Evolutionary conservation across 2,888 invertebrate genomes (phyloP).

Genomic region (Drosophila mercatorum): DNA sequence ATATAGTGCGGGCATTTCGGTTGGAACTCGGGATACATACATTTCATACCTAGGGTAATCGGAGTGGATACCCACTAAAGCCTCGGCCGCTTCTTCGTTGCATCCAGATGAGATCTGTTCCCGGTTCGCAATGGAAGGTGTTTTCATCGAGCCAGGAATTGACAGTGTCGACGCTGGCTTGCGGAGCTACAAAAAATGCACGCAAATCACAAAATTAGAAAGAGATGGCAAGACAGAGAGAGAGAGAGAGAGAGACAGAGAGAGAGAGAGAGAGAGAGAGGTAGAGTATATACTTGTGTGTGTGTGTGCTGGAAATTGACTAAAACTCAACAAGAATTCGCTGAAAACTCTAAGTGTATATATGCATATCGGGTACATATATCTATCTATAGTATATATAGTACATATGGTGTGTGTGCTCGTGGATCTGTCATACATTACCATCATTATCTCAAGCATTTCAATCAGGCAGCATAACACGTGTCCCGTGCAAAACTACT

Average conservation of each 20-base stretch:
- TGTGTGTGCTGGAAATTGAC: background rate
- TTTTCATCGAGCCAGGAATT: constrained; percentile 97
- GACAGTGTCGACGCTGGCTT: constrained; percentile 99
- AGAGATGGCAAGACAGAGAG: background rate
- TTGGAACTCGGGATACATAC: constrained; percentile 78
- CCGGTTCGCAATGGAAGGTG: constrained; percentile 86
- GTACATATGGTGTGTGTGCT: constrained; percentile 8
- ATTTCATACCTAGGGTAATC: constrained; percentile 90
- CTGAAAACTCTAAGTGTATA: constrained; percentile 13
- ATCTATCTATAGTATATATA: constrained; percentile 2
- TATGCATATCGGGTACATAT: background rate
- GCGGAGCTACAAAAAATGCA: constrained; percentile 89
- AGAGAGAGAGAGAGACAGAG: background rate
- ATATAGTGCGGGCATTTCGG: constrained; percentile 10
- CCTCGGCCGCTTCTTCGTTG: constrained; percentile 94
- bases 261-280: background rate
- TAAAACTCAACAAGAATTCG: background rate
- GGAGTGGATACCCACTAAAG: constrained; percentile 94
- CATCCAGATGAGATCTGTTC: constrained; percentile 87
- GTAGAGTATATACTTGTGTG: background rate
- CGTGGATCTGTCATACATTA: constrained; percentile 46
- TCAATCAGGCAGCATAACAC: constrained; percentile 13
- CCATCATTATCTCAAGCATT: constrained; percentile 21
- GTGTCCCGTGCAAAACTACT: constrained; percentile 5
- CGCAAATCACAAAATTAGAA: constrained; percentile 7